A percentile compares a stretch with the other conserved stretches of the same genome.
Evolutionary conservation across 2,888 invertebrate genomes (phyloP).

Genomic region (Frankliniella fusca): DNA sequence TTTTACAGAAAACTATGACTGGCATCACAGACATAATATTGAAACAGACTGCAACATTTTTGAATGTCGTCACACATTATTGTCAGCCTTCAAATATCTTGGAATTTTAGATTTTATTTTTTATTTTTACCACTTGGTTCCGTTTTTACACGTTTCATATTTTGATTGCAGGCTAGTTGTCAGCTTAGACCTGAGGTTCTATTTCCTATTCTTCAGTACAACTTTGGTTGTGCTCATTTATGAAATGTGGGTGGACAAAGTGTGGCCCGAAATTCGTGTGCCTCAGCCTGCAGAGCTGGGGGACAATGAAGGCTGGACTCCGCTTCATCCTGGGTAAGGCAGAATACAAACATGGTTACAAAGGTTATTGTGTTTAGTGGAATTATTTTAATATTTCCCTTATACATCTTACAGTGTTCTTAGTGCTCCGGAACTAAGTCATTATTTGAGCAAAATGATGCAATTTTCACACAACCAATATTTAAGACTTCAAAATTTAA

Average conservation of each 20-base stretch:
- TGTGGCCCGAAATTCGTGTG: constrained; percentile 41
- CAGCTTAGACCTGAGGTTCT: constrained; percentile 47
- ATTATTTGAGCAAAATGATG: constrained; percentile 35
- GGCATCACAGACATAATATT: background rate
- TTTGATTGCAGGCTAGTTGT: constrained; percentile 45
- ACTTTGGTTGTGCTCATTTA: constrained; percentile 43
- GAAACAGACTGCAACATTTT: too few species aligned
- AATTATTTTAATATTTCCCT: background rate
- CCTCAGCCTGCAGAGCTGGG: constrained; percentile 19
- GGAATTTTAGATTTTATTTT: background rate
- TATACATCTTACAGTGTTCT: constrained; percentile 35
- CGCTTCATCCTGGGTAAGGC: background rate
- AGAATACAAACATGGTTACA: background rate
- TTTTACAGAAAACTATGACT: too few species aligned
- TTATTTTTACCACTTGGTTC: background rate
- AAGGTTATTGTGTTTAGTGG: constrained; percentile 29
- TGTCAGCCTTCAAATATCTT: too few species aligned
- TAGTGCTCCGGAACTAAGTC: constrained; percentile 38
- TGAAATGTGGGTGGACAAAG: constrained; percentile 43
- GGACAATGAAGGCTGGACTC: constrained; percentile 16
- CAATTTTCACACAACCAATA: constrained; percentile 22
- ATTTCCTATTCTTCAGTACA: constrained; percentile 47
- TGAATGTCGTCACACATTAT: too few species aligned
- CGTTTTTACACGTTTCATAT: constrained; percentile 35
- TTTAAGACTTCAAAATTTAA: background rate